Evolutionary conservation across 2,113 vertebrate species (phyloP).

Genomic region (Phaethon lepturus): DNA sequence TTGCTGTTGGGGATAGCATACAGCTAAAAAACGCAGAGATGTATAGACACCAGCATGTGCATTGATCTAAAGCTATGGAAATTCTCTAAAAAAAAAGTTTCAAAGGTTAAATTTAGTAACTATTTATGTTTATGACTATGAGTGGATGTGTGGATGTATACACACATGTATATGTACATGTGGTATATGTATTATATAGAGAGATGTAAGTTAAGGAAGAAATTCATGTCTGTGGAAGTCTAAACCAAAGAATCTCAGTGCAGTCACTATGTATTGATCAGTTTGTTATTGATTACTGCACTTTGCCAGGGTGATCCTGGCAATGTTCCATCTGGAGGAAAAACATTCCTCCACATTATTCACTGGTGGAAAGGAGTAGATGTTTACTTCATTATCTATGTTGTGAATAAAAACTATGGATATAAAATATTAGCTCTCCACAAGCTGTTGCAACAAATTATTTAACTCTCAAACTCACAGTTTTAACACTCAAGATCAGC

Average conservation of each 20-base stretch:
- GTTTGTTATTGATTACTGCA: background rate
- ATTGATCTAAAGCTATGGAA: background rate
- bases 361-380: background rate
- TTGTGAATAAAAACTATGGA: background rate
- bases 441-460: background rate
- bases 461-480: background rate
- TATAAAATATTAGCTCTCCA: background rate
- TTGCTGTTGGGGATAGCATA: background rate
- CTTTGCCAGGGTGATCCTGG: background rate
- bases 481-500: background rate
- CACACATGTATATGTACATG: background rate
- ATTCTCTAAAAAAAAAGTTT: background rate
- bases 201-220: background rate
- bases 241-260: background rate
- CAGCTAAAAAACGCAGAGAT: background rate
- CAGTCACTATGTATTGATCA: background rate
- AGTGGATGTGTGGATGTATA: background rate
- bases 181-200: background rate
- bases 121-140: background rate
- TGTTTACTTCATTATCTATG: background rate
- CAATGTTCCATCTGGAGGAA: background rate
- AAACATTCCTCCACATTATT: background rate
- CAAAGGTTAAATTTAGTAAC: background rate
- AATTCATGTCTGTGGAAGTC: rapidly evolving
- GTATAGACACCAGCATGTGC: background rate